Evolutionary conservation across 2,113 vertebrate genomes (phyloP).

Genomic region (Crotalus helleri): DNA sequence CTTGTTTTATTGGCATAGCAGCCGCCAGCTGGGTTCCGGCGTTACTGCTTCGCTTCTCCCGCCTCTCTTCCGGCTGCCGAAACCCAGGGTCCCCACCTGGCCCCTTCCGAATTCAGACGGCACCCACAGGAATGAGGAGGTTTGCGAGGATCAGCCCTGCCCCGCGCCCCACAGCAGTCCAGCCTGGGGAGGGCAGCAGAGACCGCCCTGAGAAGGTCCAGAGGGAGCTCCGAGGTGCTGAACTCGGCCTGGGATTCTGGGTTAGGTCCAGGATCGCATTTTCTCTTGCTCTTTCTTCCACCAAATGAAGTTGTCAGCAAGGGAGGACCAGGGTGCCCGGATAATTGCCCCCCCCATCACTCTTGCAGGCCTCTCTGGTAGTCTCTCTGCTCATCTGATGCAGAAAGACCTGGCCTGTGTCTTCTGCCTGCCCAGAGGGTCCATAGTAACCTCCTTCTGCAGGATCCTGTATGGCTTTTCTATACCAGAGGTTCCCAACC

Average conservation of each 20-base stretch:
- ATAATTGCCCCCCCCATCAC: no score
- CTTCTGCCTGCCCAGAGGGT: background rate
- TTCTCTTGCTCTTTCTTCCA: background rate
- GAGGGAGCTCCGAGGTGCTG: no score
- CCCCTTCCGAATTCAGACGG: background rate
- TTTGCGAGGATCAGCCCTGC: background rate
- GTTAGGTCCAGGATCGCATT: no score
- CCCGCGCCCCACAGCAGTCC: no score
- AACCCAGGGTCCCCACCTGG: no score
- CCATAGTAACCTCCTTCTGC: background rate
- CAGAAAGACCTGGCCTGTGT: background rate
- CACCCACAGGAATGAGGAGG: background rate
- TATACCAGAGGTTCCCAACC: background rate
- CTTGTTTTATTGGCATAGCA: background rate
- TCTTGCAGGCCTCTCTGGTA: background rate
- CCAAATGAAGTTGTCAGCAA: background rate
- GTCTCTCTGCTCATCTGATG: background rate
- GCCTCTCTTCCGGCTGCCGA: no score
- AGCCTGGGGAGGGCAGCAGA: background rate
- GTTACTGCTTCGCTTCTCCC: no score
- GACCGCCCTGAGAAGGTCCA: no score
- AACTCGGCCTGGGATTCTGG: background rate
- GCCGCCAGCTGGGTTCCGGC: no score
- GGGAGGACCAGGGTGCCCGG: background rate
- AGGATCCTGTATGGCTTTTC: rapidly evolving